Evolutionary conservation across 2,888 invertebrate genomes (phyloP), one percentile per base, ranked within the genome.

Genomic region (Cancer borealis): DNA sequence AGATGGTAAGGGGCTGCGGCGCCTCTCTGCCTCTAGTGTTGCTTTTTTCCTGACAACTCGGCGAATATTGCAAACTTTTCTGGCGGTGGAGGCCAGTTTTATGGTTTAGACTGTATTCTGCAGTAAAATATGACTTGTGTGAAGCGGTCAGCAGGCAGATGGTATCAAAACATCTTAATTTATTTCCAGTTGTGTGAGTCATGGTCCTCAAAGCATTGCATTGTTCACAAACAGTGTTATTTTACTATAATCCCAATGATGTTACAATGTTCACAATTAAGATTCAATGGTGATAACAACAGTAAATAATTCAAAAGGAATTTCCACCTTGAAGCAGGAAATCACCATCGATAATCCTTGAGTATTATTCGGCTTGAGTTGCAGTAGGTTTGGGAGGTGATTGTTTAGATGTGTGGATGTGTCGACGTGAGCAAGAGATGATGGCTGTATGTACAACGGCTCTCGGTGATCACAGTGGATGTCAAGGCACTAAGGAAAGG

Each of bases 401-500:
- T 39, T 91, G 46, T 17, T 73, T 46, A 47, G 73, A 47, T 26
- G 91, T 46, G 73, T 79, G 91, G 46, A 46, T 45, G 91, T 79
- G 91, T 46, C 49, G 91, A 73, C 66, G 87, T 92, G 92, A 92
- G 88, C 92, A 92, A 92, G 88, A 45, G 60, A 49, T 88, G 92
- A 45, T 54, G 66, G 60, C 26, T 45, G 45, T 88, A 88, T 54
- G 60, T 87, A 4, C 30, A 79, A 73, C 90, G 66, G 89, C 79
- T 90, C 45, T 49, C 89, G 73, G 90, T 84, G 54, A 93, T 93
- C 93, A 93, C 93, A 93, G 93, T 93, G 93, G 93, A 17, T 90
- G 54, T 46, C 93, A 93, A 93, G 93, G 93, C 93, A 93, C 93
- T 93, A 46, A 47, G 47, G 49, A 47, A 93, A 93, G 93, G 93